Evolutionary conservation across 2,888 invertebrate species (phyloP).

Genomic region (Anthoptus insignis): DNA sequence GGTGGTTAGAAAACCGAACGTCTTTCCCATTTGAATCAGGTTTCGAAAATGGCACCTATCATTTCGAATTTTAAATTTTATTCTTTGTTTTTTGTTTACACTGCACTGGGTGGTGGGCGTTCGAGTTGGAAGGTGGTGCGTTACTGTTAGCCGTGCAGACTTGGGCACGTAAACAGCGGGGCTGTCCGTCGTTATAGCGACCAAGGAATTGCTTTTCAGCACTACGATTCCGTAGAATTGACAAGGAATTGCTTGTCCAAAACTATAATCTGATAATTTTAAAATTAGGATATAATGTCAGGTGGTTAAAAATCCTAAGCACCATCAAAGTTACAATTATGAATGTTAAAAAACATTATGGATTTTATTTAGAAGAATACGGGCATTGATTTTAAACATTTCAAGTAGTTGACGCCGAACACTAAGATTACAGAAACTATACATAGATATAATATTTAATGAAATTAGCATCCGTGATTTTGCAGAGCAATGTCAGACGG

Average conservation of each 20-base stretch:
- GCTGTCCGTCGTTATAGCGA: constrained; percentile 86
- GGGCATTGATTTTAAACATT: no score
- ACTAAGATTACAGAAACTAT: no score
- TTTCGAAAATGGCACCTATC: constrained; percentile 19
- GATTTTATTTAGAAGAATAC: no score
- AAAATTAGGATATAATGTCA: no score
- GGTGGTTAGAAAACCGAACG: constrained; percentile 32
- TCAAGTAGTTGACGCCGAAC: no score
- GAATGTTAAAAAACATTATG: no score
- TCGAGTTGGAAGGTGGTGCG: constrained; percentile 82
- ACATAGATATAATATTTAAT: no score
- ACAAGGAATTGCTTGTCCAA: constrained; percentile 55
- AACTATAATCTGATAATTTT: background rate
- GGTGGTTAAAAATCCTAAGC: no score
- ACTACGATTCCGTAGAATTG: constrained; percentile 71
- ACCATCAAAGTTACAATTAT: no score
- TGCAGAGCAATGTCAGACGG: no score
- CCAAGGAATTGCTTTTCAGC: constrained; percentile 82
- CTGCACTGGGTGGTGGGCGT: constrained; percentile 62
- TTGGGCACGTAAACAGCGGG: constrained; percentile 85
- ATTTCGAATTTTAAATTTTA: constrained; percentile 24
- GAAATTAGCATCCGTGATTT: no score
- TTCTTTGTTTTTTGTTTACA: constrained; percentile 42
- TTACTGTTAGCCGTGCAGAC: constrained; percentile 84
- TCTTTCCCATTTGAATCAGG: constrained; percentile 32